phyloP scores from a whole-genome alignment of 2,797 vertebrate species.

The Helarctos malayanus region DNA sequence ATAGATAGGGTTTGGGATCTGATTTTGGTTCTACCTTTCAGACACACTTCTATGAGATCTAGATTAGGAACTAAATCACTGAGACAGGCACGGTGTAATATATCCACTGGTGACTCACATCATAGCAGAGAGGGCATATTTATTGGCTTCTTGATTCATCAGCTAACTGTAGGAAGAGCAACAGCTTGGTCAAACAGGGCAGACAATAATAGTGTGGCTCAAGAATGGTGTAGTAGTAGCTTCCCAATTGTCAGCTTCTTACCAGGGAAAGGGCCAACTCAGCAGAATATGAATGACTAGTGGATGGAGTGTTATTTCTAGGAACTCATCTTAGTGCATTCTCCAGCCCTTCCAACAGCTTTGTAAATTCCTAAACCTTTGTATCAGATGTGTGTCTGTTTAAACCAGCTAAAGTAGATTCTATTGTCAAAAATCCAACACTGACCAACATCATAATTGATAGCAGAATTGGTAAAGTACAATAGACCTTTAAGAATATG shows the following conservation, averaged over 20 bases:
- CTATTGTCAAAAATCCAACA: not conserved
- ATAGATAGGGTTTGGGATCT: not conserved
- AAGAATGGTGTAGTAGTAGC: not conserved
- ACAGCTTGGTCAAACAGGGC: not conserved
- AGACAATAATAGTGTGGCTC: not conserved
- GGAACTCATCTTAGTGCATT: not conserved
- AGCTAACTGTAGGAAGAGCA: not conserved
- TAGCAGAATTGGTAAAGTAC: not conserved
- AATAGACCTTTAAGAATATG: not conserved
- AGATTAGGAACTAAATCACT: not conserved
- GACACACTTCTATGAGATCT: not conserved
- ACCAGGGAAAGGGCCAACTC: not conserved
- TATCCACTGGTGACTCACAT: not conserved
- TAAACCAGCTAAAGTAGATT: not conserved
- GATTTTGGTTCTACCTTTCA: not conserved
- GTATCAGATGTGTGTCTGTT: not conserved
- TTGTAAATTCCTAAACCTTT: not conserved
- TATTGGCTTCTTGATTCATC: not conserved
- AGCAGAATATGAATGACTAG: not conserved
- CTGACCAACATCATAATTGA: not conserved
- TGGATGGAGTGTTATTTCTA: not conserved
- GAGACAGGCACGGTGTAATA: not conserved
- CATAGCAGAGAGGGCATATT: not conserved
- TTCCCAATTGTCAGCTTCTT: not conserved
- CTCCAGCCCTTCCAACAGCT: not conserved